A percentile compares a stretch with the other conserved stretches of the same genome.
These are phyloP conservation scores for Tyrannus savana DNA, from an alignment of 2,113 vertebrate species.

Conservation along the genomic window DNA sequence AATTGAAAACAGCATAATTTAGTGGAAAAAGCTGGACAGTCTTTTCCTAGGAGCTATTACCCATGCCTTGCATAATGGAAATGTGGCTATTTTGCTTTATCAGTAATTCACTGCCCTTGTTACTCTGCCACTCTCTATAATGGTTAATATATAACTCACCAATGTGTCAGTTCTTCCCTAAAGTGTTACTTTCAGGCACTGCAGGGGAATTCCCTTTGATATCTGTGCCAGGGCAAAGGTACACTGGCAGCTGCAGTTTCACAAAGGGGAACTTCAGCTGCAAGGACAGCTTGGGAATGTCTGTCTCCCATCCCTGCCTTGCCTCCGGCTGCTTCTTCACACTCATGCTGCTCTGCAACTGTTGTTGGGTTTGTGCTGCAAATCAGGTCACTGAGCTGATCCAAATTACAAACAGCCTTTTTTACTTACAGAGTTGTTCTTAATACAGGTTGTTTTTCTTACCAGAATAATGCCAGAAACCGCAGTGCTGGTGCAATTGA, in stretches of 20 bases:
- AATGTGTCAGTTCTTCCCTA: slow-evolving; percentile 16
- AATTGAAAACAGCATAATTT: not conserved
- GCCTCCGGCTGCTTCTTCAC: not conserved
- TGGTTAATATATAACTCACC: slow-evolving; percentile 19
- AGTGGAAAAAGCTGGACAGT: not conserved
- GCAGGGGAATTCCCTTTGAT: not conserved
- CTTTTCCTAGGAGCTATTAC: not conserved
- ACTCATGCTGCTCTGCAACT: not conserved
- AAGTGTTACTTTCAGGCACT: not conserved
- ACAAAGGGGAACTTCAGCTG: not conserved
- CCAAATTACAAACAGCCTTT: not conserved
- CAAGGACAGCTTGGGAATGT: not conserved
- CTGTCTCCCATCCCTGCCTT: not conserved
- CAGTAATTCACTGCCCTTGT: not conserved
- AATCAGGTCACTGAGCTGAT: not conserved
- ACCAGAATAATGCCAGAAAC: not conserved
- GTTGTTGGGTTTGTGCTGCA: not conserved
- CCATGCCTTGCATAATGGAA: not conserved
- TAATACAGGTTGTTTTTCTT: not conserved
- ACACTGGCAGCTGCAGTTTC: not conserved
- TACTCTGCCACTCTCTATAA: not conserved
- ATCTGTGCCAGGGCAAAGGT: not conserved
- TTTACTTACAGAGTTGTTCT: not conserved
- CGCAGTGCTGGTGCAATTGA: not conserved
- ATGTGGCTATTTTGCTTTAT: not conserved